Evolutionary conservation across 2,113 vertebrate genomes (phyloP).

Genomic region (Scartelaos histophorus): DNA sequence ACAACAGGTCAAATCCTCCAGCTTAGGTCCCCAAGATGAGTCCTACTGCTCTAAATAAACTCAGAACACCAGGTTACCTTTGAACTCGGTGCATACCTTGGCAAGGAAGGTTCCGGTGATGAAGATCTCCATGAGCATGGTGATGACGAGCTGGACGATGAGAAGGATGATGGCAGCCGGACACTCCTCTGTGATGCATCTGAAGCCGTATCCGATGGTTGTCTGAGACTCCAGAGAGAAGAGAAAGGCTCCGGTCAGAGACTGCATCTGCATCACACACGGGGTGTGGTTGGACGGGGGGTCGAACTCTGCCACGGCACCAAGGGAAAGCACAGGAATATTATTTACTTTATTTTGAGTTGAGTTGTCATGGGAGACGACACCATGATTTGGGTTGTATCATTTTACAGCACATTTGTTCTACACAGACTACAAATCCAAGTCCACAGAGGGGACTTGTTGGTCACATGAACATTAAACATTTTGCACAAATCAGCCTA

Average conservation of each 20-base stretch:
- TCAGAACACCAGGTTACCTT: background rate
- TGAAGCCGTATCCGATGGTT: slow-evolving; percentile 95
- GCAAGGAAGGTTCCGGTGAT: slow-evolving; percentile 97
- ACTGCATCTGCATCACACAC: slow-evolving; percentile 95
- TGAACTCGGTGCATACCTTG: slow-evolving; percentile 70
- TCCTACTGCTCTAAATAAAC: no score
- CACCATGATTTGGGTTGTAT: no score
- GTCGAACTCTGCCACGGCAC: slow-evolving; percentile 70
- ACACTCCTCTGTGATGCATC: slow-evolving; percentile 96
- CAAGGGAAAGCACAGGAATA: background rate
- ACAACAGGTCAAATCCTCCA: no score
- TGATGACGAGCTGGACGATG: slow-evolving; percentile 91
- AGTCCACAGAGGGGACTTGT: no score
- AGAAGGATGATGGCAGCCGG: slow-evolving; percentile 91
- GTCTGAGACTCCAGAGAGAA: slow-evolving; percentile 97
- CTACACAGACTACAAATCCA: no score
- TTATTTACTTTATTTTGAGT: no score
- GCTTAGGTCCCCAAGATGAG: no score
- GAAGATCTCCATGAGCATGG: slow-evolving; percentile 97
- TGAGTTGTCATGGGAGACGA: no score
- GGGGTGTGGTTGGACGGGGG: slow-evolving; percentile 93
- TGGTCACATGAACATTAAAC: no score
- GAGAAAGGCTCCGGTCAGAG: slow-evolving; percentile 91
- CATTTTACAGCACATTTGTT: no score
- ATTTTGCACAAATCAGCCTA: no score